Conservation (phyloP, 1,140 invertebrate genomes). For the Apis dorsata region DNA sequence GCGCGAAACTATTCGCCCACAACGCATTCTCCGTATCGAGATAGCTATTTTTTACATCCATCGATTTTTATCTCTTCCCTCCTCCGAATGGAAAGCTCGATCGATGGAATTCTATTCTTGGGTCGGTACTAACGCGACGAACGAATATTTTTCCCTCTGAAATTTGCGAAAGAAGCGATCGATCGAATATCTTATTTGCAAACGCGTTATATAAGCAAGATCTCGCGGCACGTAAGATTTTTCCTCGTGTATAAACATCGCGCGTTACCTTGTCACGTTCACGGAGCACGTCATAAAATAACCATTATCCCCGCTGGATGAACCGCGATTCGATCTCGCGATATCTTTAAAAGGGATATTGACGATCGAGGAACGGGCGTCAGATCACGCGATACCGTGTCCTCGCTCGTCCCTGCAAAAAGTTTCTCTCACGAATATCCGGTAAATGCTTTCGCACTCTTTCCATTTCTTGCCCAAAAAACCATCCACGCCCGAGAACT, state of each 20-base stretch:
- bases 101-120: constrained; percentile 2
- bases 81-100: not conserved
- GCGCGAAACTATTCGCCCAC: constrained; percentile 21
- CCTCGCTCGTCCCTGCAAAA: constrained; percentile 6
- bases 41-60: not conserved
- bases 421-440: constrained; percentile 61
- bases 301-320: constrained; percentile 49
- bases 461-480: constrained; percentile 13
- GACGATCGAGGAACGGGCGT: constrained; percentile 24
- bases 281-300: constrained; percentile 35
- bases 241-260: constrained; percentile 3
- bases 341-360: constrained; percentile 33
- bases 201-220: not conserved
- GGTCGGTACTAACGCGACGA: no score
- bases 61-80: not conserved
- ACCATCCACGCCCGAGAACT: not conserved
- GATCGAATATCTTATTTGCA: no score
- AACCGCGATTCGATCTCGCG: constrained; percentile 55
- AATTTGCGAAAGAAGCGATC: no score
- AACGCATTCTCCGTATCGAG: not conserved
- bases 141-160: not conserved
- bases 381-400: constrained; percentile 44
- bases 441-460: constrained; percentile 19
- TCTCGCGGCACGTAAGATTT: not conserved
- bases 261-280: constrained; percentile 26